Conservation (phyloP, 23 tunicate species). For the Styela clava region DNA sequence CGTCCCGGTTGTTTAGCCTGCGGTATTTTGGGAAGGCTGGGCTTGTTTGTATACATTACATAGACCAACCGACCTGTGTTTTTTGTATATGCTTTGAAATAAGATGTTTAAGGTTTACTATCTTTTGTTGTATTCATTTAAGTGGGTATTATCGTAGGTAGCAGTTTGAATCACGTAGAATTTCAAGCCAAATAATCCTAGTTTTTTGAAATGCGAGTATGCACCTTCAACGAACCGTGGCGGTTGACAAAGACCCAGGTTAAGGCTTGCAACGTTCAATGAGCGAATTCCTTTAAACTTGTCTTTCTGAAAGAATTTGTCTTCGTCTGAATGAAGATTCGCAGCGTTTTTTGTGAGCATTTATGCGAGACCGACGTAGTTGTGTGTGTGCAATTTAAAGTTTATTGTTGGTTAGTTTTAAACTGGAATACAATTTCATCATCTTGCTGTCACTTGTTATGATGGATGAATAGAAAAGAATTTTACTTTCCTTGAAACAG, state of each 20-base stretch:
- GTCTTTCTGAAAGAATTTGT: neutral
- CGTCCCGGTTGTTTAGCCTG: neutral
- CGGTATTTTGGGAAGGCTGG: neutral
- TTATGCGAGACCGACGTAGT: neutral
- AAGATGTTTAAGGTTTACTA: too few relatives aligned
- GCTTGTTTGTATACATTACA: neutral
- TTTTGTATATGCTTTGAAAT: too few relatives aligned
- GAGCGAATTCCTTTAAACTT: neutral
- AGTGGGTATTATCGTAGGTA: too few relatives aligned
- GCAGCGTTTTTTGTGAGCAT: neutral
- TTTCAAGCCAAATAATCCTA: neutral
- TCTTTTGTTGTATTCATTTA: too few relatives aligned
- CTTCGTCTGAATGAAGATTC: neutral
- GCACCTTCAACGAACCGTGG: neutral
- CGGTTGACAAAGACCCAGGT: neutral
- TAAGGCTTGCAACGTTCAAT: neutral
- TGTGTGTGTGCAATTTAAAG: neutral
- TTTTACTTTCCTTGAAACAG: too few relatives aligned
- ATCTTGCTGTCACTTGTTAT: too few relatives aligned
- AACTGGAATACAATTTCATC: too few relatives aligned
- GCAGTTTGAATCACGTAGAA: too few relatives aligned
- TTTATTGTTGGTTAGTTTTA: too few relatives aligned
- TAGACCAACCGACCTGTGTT: too few relatives aligned
- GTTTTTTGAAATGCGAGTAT: neutral
- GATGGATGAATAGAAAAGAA: too few relatives aligned